Evolutionary conservation across 2,888 invertebrate genomes (phyloP), one percentile per base, ranked within the genome.

Genomic region (Diadegma fenestrale): DNA sequence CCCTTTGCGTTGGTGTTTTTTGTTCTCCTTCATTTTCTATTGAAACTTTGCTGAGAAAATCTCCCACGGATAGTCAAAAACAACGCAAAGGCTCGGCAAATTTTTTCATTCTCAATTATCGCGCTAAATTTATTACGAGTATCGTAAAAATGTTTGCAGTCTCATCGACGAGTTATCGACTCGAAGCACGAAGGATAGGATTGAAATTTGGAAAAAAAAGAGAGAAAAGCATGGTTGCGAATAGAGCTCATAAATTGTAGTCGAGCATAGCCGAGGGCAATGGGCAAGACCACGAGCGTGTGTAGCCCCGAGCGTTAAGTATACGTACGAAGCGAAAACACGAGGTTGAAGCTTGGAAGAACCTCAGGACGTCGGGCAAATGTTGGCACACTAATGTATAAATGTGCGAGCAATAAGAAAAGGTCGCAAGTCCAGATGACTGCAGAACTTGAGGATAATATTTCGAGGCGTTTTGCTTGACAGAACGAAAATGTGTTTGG

Each of bases 211-310:
- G 7, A n/a, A 19, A 85, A 81, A 88, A 88, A 88, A 73, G 5
- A 37, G 7, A 37, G 10, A 37, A 37, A 37, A 37, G 8, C 85
- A 76, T 80, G 64, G 41, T n/a, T 48, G 63, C 41, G 61, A 85
- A 88, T 90, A 88, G 88, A 84, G 84, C 87, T 89, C 91, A 88
- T 91, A 91, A 91, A 91, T 91, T 89, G 88, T 82, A 79, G 81
- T 63, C 73, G 80, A 84, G 71, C 71, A 81, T 84, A 86, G 83
- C 79, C 85, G 66, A 73, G 66, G 85, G 80, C 87, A 72, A 82
- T 86, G 82, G 85, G 85, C 88, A 88, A 84, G 80, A 84, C 81
- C 87, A 80, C 88, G 82, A 86, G 86, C 83, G 26, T 43, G 75
- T 69, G 72, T 85, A 84, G 88, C 90, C 89, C 58, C 77, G 72